These are phyloP conservation scores for Nansenia antarctica DNA, from an alignment of 2,113 vertebrate species.

Conservation along the genomic window DNA sequence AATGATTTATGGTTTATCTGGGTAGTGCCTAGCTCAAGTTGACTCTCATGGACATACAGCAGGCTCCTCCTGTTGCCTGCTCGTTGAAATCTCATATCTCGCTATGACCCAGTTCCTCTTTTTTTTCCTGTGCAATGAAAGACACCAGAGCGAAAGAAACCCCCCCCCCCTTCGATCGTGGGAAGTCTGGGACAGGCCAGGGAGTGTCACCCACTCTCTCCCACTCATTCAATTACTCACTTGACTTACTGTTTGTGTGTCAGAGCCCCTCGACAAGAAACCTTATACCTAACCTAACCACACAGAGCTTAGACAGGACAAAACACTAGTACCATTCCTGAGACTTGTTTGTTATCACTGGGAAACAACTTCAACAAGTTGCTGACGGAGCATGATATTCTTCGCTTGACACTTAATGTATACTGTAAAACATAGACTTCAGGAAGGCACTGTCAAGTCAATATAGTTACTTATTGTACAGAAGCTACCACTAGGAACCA, in stretches of 20 bases:
- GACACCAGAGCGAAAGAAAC: conserved; percentile 9
- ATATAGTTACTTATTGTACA: too few relatives aligned
- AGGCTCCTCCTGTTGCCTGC: conserved; percentile 17
- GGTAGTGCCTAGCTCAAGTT: not conserved
- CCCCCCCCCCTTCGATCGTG: conserved; percentile 59
- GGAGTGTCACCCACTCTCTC: conserved; percentile 56
- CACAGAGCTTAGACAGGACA: not conserved
- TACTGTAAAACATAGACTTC: too few relatives aligned
- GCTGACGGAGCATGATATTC: too few relatives aligned
- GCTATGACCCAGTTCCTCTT: conserved; percentile 59
- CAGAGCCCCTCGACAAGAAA: conserved; percentile 57
- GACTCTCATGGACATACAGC: conserved; percentile 5
- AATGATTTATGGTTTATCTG: too few relatives aligned
- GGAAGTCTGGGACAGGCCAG: conserved; percentile 56
- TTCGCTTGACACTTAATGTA: too few relatives aligned
- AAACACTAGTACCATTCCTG: not conserved
- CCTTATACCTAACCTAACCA: conserved; percentile 39
- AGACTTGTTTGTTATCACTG: too few relatives aligned
- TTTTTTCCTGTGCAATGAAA: conserved; percentile 42
- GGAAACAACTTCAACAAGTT: too few relatives aligned
- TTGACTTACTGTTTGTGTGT: conserved; percentile 46
- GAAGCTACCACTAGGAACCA: too few relatives aligned
- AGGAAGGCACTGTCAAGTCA: too few relatives aligned
- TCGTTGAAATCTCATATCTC: conserved; percentile 32
- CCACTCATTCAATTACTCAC: conserved; percentile 44